Conservation (phyloP, 2,113 vertebrate genomes). For the Lota lota region DNA sequence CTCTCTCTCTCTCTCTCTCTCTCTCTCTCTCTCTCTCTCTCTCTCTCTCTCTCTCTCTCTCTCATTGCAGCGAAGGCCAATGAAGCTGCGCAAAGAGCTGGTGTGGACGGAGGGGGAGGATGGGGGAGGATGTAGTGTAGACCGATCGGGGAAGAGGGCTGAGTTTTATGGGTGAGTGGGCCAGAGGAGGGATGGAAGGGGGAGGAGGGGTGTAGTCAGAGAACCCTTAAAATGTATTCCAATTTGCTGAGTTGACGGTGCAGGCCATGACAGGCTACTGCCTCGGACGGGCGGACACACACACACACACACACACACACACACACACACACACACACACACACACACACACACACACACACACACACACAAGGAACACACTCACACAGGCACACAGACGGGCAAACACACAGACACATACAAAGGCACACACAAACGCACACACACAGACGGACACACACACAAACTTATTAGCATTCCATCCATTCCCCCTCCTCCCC, state of each 20-base stretch:
- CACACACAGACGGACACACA: not conserved
- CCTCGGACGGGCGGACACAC: not conserved
- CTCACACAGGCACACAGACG: not conserved
- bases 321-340: slow-evolving; percentile 4
- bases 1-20: no score
- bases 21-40: no score
- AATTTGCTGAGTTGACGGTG: slow-evolving; percentile 65
- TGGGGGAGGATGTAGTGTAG: no score
- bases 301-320: slow-evolving; percentile 3
- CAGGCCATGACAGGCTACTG: slow-evolving; percentile 22
- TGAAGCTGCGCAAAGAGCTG: not conserved
- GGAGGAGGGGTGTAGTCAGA: slow-evolving; percentile 45
- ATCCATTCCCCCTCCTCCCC: slow-evolving; percentile 12
- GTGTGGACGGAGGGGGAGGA: no score
- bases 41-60: no score
- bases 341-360: not conserved
- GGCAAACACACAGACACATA: no score
- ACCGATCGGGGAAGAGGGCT: not conserved
- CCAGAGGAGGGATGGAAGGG: slow-evolving; percentile 14
- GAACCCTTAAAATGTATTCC: slow-evolving; percentile 75
- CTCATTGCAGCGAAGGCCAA: not conserved
- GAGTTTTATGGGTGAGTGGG: slow-evolving; percentile 6
- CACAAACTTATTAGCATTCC: slow-evolving; percentile 60
- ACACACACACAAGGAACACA: no score
- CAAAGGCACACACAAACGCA: not conserved